A percentile compares a stretch with the other conserved stretches of the same genome.
phyloP scores from a whole-genome alignment of 1,140 invertebrate species.

The Reticulitermes speratus region DNA sequence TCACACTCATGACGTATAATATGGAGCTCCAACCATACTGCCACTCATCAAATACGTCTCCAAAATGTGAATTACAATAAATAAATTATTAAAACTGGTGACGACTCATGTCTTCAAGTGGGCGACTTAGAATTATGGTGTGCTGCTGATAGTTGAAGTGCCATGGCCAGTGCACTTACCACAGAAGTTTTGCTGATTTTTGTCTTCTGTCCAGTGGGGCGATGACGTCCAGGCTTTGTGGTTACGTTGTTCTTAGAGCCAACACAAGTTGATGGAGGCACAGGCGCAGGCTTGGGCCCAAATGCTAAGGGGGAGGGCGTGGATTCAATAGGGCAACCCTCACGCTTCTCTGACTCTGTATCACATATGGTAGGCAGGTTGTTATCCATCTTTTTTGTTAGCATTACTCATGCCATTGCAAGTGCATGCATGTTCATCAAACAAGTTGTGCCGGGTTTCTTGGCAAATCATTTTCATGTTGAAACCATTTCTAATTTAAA shows the following conservation, averaged over 20 bases:
- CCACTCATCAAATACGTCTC: background rate
- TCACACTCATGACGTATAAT: background rate
- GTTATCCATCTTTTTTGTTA: constrained; percentile 2
- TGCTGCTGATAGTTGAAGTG: background rate
- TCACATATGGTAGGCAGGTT: constrained; percentile 16
- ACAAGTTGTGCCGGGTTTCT: background rate
- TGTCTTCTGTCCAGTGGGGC: background rate
- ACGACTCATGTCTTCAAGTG: background rate
- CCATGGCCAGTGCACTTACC: background rate
- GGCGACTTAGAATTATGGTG: background rate
- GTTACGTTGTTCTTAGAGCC: background rate
- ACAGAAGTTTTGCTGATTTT: background rate
- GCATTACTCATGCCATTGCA: background rate
- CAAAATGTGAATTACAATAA: background rate
- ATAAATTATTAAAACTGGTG: background rate
- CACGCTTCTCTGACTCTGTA: constrained; percentile 26
- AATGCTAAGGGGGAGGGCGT: constrained; percentile 29
- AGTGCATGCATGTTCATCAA: background rate
- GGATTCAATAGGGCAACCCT: constrained; percentile 30
- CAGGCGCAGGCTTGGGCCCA: constrained; percentile 27
- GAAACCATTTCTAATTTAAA: background rate
- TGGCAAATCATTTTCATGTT: background rate
- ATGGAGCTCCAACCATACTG: background rate
- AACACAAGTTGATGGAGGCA: background rate
- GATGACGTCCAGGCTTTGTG: background rate